phyloP scores from a whole-genome alignment of 2,797 vertebrate species.

The Propithecus deckenii region DNA sequence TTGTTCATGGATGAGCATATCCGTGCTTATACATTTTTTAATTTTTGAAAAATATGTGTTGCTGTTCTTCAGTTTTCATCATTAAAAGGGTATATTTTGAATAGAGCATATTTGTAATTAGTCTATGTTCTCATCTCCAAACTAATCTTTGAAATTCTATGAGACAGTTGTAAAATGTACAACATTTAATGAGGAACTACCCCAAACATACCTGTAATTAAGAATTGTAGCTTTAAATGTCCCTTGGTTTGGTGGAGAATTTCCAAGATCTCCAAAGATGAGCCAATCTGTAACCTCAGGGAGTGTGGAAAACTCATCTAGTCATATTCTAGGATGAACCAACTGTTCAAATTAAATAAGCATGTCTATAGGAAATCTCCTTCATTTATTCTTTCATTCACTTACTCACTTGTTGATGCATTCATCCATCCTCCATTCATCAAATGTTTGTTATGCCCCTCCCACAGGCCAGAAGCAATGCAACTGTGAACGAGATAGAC shows the following conservation, averaged over 20 bases:
- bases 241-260: constrained; percentile 22
- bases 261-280: background rate
- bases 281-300: background rate
- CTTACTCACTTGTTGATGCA: background rate
- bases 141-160: background rate
- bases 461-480: background rate
- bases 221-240: background rate
- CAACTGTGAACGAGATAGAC: background rate
- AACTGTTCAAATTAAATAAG: background rate
- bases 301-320: background rate
- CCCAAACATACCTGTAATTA: background rate
- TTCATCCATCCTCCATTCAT: background rate
- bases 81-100: background rate
- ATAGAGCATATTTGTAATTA: background rate
- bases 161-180: background rate
- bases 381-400: background rate
- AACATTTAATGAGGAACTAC: background rate
- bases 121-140: background rate
- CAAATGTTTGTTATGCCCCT: background rate
- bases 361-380: background rate
- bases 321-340: background rate
- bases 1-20: background rate
- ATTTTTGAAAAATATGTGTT: background rate
- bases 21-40: background rate
- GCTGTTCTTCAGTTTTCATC: background rate